Evolutionary conservation across 2,888 invertebrate species (phyloP).

Genomic region (Zygogramma bicolorata): DNA sequence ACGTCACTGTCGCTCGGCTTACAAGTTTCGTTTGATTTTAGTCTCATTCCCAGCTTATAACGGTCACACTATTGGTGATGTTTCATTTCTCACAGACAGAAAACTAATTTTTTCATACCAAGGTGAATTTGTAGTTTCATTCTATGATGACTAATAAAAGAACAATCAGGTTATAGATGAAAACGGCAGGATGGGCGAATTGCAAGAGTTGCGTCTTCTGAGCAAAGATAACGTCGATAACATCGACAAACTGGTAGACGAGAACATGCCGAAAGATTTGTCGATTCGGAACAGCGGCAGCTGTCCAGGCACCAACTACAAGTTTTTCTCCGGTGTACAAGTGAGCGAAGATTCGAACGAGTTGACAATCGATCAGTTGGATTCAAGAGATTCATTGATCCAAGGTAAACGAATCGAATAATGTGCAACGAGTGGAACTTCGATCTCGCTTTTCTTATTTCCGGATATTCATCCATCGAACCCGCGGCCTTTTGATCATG

Average conservation of each 20-base stretch:
- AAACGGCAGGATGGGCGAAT: conserved; percentile 61
- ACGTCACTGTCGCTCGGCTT: no score
- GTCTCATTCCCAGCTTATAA: no score
- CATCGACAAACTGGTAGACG: conserved; percentile 31
- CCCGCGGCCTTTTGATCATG: no score
- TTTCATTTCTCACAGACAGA: no score
- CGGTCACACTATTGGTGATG: no score
- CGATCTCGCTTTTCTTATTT: no score
- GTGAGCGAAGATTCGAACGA: neutral
- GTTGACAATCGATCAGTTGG: neutral
- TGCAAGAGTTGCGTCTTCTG: conserved; percentile 57
- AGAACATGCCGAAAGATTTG: conserved; percentile 25
- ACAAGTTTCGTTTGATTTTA: no score
- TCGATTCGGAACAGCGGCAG: neutral
- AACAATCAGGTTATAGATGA: conserved; percentile 61
- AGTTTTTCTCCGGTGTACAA: neutral
- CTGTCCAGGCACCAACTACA: neutral
- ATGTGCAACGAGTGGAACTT: no score
- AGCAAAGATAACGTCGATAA: conserved; percentile 37
- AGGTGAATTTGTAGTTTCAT: no score
- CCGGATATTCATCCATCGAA: no score
- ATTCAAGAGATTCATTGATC: neutral
- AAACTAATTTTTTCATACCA: no score
- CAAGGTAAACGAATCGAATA: neutral
- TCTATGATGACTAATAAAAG: neutral